phyloP scores from a whole-genome alignment of 2,888 invertebrate genomes.

The Drosophila ezoana region DNA sequence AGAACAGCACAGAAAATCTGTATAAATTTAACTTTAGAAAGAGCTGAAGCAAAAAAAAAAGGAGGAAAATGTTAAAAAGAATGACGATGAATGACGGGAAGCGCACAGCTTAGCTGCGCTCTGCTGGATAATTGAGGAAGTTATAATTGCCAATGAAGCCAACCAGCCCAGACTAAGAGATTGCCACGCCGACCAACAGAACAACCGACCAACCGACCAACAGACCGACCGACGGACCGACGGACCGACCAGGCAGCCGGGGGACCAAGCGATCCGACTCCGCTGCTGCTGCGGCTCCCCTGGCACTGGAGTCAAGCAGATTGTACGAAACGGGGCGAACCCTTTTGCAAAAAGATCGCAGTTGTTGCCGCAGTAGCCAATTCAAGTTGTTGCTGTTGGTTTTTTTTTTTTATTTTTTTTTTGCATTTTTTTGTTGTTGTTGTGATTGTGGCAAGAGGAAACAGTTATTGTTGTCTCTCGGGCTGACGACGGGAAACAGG shows the following conservation, averaged over 20 bases:
- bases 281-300: background rate
- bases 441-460: constrained; percentile 64
- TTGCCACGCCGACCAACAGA: constrained; percentile 39
- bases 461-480: constrained; percentile 70
- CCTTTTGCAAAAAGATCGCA: constrained; percentile 61
- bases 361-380: constrained; percentile 45
- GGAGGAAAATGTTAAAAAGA: constrained; percentile 77
- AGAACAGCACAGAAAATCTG: constrained; percentile 41
- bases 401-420: constrained; percentile 7
- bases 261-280: too few relatives aligned
- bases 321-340: constrained; percentile 45
- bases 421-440: constrained; percentile 6
- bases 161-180: constrained; percentile 45
- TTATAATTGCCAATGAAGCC: constrained; percentile 82
- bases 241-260: too few relatives aligned
- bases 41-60: constrained; percentile 33
- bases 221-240: too few relatives aligned
- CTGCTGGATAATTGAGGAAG: constrained; percentile 84
- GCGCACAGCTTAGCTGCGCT: constrained; percentile 76
- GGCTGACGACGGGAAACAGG: constrained; percentile 75
- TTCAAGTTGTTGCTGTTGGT: constrained; percentile 48
- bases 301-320: constrained; percentile 50
- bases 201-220: constrained; percentile 15
- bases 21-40: constrained; percentile 58
- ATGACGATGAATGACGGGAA: constrained; percentile 79